Conservation (phyloP, 2,113 vertebrate species). For the Ciconia boyciana region DNA sequence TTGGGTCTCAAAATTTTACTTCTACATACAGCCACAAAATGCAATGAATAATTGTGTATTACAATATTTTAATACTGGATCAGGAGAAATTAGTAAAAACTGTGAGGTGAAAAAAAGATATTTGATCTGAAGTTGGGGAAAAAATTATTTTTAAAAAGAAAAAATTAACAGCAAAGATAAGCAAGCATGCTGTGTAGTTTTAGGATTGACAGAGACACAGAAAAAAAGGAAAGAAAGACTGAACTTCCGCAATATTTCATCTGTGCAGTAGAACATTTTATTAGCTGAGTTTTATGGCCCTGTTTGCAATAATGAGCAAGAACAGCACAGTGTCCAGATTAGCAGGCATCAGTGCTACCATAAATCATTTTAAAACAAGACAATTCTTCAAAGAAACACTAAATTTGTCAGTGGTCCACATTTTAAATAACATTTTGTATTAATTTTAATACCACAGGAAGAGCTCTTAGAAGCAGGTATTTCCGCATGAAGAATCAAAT, state of each 20-base stretch:
- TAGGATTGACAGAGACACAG: background rate
- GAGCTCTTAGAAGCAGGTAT: background rate
- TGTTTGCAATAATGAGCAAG: slow-evolving; percentile 20
- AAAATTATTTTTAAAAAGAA: background rate
- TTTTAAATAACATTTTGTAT: background rate
- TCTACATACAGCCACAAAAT: background rate
- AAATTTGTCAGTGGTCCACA: background rate
- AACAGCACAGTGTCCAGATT: background rate
- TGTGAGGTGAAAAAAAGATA: background rate
- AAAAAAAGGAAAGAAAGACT: background rate
- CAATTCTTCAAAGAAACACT: slow-evolving; percentile 2
- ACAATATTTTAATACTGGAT: background rate
- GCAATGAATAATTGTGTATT: background rate
- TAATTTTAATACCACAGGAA: background rate
- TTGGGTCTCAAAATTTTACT: background rate
- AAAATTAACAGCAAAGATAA: background rate
- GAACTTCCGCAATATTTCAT: background rate
- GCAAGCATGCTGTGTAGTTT: background rate
- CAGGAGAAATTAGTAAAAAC: background rate
- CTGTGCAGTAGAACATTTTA: background rate
- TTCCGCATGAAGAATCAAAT: background rate
- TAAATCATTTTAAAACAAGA: slow-evolving; percentile 22
- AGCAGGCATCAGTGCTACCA: background rate
- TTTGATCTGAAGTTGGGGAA: background rate
- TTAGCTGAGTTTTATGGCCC: background rate